Evolutionary conservation across 2,113 vertebrate genomes (phyloP).

Genomic region (Guaruba guarouba): DNA sequence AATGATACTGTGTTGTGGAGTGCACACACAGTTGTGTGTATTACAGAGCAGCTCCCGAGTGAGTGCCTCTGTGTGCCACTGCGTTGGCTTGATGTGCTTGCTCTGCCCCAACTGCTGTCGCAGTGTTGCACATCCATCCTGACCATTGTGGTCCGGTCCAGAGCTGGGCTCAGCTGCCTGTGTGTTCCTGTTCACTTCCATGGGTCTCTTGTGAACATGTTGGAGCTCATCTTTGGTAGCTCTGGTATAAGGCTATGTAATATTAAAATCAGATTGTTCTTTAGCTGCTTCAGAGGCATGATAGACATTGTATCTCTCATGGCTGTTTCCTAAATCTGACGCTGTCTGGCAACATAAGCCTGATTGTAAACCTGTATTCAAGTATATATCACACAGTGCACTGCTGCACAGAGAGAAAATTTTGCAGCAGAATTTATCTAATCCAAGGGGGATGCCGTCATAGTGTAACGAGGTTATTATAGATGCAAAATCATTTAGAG

Average conservation of each 20-base stretch:
- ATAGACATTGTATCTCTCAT: not conserved
- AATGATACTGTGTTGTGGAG: not conserved
- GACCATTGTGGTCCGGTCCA: accelerated
- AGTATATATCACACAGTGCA: not conserved
- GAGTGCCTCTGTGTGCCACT: accelerated
- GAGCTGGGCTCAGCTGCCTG: not conserved
- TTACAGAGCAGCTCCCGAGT: accelerated
- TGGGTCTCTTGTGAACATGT: not conserved
- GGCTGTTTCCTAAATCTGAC: not conserved
- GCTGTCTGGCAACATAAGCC: not conserved
- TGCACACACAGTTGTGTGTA: accelerated
- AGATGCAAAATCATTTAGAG: not conserved
- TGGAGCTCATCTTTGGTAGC: not conserved
- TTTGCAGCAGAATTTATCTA: not conserved
- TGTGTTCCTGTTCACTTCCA: not conserved
- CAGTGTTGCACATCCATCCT: accelerated
- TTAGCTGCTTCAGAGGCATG: not conserved
- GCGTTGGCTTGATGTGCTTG: accelerated
- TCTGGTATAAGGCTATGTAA: not conserved
- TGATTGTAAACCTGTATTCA: not conserved
- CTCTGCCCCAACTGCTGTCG: not conserved
- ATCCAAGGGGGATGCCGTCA: not conserved
- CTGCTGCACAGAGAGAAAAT: not conserved
- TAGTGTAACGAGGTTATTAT: accelerated
- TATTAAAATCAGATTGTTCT: not conserved